These are phyloP conservation scores for Zenarchopterus dispar DNA, from an alignment of 2,797 vertebrate genomes.

Conservation along the genomic window DNA sequence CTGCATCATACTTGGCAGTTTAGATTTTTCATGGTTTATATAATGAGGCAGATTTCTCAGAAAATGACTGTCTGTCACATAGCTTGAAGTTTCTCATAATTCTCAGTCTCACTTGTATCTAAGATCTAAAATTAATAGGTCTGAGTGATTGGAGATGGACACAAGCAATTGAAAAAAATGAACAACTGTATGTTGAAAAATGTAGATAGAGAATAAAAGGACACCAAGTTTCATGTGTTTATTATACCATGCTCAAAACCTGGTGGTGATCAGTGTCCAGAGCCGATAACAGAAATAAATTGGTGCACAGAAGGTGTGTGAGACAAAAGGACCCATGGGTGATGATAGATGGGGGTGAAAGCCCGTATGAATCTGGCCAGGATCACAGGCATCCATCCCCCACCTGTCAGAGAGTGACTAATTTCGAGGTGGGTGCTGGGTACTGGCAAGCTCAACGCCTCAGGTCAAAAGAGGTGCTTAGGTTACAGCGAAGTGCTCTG, in stretches of 20 bases:
- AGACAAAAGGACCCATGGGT: constrained; percentile 62
- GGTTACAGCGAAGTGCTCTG: constrained; percentile 66
- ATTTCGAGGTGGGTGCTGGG: constrained; percentile 69
- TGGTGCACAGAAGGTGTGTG: constrained; percentile 35
- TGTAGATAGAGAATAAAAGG: neutral
- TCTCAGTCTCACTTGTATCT: neutral
- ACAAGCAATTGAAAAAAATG: neutral
- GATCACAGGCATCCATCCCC: constrained; percentile 74
- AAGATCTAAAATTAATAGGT: neutral
- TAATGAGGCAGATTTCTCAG: constrained; percentile 33
- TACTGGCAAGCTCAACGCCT: constrained; percentile 61
- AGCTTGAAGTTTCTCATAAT: constrained; percentile 21
- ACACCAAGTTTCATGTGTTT: constrained; percentile 13
- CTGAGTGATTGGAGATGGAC: neutral
- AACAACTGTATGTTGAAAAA: constrained; percentile 4
- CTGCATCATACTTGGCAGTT: constrained; percentile 38
- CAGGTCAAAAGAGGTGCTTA: constrained; percentile 64
- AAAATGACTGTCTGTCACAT: constrained; percentile 53
- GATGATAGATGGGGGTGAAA: constrained; percentile 73
- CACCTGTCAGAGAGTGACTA: constrained; percentile 75
- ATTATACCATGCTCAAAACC: constrained; percentile 23
- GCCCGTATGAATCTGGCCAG: constrained; percentile 65
- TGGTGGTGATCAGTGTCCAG: constrained; percentile 25
- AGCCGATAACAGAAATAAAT: constrained; percentile 46
- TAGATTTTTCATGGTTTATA: constrained; percentile 42